Evolutionary conservation across 2,888 invertebrate genomes (phyloP).

Genomic region (Podotricha telesiphe): DNA sequence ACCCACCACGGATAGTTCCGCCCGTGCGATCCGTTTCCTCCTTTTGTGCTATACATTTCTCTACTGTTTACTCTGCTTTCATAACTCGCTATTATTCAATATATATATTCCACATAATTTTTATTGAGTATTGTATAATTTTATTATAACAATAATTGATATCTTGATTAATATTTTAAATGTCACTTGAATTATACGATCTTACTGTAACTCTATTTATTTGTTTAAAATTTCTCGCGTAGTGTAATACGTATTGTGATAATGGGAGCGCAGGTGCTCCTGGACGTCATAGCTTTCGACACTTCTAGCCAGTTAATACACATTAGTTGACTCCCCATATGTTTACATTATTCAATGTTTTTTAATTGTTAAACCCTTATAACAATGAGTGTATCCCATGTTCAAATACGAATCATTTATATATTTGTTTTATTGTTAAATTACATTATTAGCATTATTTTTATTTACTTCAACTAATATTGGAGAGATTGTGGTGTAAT

Average conservation of each 20-base stretch:
- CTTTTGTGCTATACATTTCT: slow-evolving; percentile 51
- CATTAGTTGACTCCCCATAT: background rate
- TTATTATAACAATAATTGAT: background rate
- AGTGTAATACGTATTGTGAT: background rate
- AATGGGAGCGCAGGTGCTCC: background rate
- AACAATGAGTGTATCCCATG: background rate
- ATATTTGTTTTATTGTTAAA: background rate
- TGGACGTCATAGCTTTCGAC: background rate
- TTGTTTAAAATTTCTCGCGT: background rate
- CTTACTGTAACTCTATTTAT: background rate
- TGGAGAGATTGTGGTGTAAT: too few species aligned
- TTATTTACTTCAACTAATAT: too few species aligned
- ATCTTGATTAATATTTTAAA: background rate
- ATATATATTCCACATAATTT: background rate
- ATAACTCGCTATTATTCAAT: slow-evolving; percentile 5
- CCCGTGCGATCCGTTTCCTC: slow-evolving; percentile 53
- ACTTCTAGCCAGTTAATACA: slow-evolving; percentile 4
- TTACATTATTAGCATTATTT: background rate
- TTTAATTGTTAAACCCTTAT: background rate
- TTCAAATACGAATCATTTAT: background rate
- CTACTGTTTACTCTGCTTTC: slow-evolving; percentile 40
- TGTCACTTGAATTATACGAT: background rate
- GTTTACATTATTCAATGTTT: background rate
- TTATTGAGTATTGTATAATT: too few species aligned
- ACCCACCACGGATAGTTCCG: slow-evolving; percentile 58